Conservation (phyloP, 2,888 invertebrate species). For the Agrotis puta region DNA sequence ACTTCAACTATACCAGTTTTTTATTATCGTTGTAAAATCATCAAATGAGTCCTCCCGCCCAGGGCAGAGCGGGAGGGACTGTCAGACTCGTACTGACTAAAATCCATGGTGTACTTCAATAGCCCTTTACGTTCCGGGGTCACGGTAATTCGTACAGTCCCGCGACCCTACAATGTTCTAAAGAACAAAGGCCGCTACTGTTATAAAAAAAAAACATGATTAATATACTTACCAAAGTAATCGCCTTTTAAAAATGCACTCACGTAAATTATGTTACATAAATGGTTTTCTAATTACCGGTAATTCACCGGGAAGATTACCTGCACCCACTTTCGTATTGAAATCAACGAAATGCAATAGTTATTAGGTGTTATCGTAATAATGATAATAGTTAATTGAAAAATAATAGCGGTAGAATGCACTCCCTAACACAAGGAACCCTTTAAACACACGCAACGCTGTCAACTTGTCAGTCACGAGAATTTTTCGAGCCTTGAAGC, state of each 20-base stretch:
- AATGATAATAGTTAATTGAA: constrained; percentile 80
- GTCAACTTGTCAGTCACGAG: constrained; percentile 66
- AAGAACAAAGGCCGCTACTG: constrained; percentile 8
- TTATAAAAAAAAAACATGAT: constrained; percentile 45
- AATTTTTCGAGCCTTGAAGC: constrained; percentile 44
- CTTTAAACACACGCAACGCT: constrained; percentile 77
- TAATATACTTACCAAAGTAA: constrained; percentile 53
- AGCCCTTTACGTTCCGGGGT: no score
- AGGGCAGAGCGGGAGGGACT: no score
- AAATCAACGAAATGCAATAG: constrained; percentile 71
- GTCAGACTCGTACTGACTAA: no score
- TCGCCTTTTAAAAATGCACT: constrained; percentile 66
- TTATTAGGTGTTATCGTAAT: constrained; percentile 67
- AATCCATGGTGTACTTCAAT: no score
- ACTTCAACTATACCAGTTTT: no score
- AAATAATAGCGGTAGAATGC: constrained; percentile 79
- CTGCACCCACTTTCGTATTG: constrained; percentile 67
- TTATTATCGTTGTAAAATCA: no score
- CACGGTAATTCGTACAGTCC: no score
- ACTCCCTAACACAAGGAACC: constrained; percentile 71
- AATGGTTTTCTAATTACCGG: constrained; percentile 60
- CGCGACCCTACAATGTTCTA: constrained; percentile 5
- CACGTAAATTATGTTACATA: constrained; percentile 65
- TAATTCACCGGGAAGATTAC: constrained; percentile 70
- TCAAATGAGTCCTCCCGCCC: no score